Conservation (phyloP, 2,797 vertebrate species). For the Miichthys miiuy region DNA sequence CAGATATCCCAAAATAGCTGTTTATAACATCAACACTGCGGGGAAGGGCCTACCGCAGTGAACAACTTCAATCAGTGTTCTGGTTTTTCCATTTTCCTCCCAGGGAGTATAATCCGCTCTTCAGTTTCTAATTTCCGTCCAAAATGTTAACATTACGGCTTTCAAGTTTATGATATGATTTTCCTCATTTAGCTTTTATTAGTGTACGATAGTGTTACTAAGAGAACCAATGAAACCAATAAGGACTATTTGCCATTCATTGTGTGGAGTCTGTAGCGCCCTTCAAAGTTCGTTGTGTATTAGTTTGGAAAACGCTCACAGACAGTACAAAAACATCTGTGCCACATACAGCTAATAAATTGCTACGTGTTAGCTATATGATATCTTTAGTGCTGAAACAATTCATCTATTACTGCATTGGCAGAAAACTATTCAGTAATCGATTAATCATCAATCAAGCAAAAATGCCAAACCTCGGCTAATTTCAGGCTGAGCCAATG, state of each 20-base stretch:
- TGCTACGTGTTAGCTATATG: background rate
- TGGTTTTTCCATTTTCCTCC: slow-evolving; percentile 39
- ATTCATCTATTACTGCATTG: background rate
- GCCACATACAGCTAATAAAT: background rate
- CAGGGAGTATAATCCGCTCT: slow-evolving; percentile 26
- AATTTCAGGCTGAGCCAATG: background rate
- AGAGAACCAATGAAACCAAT: background rate
- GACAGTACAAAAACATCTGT: background rate
- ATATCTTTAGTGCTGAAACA: background rate
- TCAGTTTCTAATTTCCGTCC: slow-evolving; percentile 38
- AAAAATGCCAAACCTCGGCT: background rate
- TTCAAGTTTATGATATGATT: slow-evolving; percentile 31
- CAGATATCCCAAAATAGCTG: slow-evolving; percentile 22
- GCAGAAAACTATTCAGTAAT: background rate
- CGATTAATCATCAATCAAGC: background rate
- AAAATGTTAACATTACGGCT: slow-evolving; percentile 26
- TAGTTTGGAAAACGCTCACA: background rate
- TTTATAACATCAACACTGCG: slow-evolving; percentile 31
- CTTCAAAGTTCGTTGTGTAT: background rate
- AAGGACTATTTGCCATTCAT: background rate
- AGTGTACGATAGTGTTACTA: background rate
- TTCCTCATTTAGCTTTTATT: slow-evolving; percentile 25
- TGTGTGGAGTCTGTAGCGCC: background rate
- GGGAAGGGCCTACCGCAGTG: slow-evolving; percentile 9
- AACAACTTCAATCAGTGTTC: slow-evolving; percentile 34